These are phyloP conservation scores for Cyprinodon brontotheroides DNA, from an alignment of 2,113 vertebrate genomes.

Conservation along the genomic window DNA sequence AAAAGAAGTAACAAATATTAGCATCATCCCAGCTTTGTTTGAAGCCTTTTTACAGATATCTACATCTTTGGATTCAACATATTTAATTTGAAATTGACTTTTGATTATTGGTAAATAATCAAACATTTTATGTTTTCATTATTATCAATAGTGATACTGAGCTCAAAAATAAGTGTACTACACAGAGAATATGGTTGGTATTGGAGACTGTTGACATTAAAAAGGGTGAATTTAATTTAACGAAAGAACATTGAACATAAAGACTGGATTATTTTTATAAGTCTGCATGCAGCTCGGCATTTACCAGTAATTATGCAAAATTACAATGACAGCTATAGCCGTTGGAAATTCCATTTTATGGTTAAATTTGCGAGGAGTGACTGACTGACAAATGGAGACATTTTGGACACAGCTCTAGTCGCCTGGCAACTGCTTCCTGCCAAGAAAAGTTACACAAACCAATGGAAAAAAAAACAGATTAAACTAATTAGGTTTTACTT, in stretches of 20 bases:
- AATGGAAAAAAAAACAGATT: background rate
- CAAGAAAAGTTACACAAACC: background rate
- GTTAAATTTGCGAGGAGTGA: background rate
- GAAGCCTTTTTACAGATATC: no score
- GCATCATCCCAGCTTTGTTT: no score
- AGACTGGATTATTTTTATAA: background rate
- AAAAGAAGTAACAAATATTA: background rate
- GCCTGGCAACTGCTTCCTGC: conserved; percentile 20
- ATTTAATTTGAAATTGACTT: no score
- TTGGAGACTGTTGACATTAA: background rate
- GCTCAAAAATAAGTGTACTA: background rate
- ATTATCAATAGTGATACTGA: background rate
- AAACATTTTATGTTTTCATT: no score
- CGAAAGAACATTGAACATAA: background rate
- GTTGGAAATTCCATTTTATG: background rate
- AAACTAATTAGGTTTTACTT: background rate
- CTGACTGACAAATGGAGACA: conserved; percentile 1
- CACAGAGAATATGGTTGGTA: background rate
- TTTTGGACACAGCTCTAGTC: conserved; percentile 18
- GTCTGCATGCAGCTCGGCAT: accelerated
- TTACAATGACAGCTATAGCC: background rate
- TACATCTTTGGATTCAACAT: no score
- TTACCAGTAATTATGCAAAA: background rate
- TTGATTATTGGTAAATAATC: no score
- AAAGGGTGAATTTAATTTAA: background rate